Evolutionary conservation across 2,113 vertebrate species (phyloP), one percentile per base, ranked within the genome.

Genomic region (Capreolus pygargus): DNA sequence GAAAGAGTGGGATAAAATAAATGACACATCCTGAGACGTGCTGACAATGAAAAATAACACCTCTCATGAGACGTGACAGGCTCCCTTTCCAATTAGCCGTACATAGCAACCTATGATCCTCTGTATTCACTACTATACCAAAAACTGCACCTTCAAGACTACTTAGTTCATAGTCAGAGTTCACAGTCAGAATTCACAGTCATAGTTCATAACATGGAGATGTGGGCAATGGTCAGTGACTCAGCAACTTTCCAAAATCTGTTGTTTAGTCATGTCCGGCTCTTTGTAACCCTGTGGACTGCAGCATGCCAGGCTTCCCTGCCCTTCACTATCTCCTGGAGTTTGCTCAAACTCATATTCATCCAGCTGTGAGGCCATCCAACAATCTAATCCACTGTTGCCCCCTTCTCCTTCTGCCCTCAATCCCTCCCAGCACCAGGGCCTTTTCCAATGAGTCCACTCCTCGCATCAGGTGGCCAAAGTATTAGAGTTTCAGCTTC

Each of bases 161-260:
- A n/a, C 0, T 2, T 3, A n/a, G 15, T 39, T 55, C 30, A 54
- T 45, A 45, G 33, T 74, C 76, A 61, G 28, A 96, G 92, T 57
- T 30, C 81, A 50, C 81, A 27, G 36, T 25, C 10, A 25, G 21
- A 30, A 16, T 45, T 64, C 27, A 45, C 54, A 58, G 30, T 64
- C 67, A 64, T 17, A 96, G 96, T 57, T 27, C 81, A 90, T 21
- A 9, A 58, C 36, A 55, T 61, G 23, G 70, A 70, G n/a, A 60
- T 50, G 16, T 11, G 67, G 52, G 21, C 11, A 67, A 70, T 0
- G 1, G 25, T 58, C 2, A 96, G 87, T 86, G 97, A 95, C 81
- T 92, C 47, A 78, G 92, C 92, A 95, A 86, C 60, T 82, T 96
- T 96, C 92, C 87, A 57, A 33, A 94, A 55, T 91, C 92, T 27